Evolutionary conservation across 2,113 vertebrate species (phyloP), one percentile per base, ranked within the genome.

Genomic region (Pseudorectes ferrugineus): DNA sequence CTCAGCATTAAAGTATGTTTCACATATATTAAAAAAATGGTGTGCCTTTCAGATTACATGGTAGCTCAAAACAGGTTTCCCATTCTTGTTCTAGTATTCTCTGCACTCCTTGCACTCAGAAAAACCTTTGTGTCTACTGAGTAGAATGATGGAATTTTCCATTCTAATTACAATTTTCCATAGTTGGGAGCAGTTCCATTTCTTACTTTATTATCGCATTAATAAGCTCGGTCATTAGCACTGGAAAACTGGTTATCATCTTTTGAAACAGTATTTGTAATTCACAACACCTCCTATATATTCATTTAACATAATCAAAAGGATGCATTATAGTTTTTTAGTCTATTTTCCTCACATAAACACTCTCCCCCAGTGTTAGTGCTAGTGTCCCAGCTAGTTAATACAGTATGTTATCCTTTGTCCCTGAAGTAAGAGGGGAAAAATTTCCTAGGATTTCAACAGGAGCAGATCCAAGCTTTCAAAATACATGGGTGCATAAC

Each of bases 111-210:
- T 63, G 72, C 46, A 67, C 89, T 96, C 87, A 95, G 94, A 96
- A 94, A 96, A 95, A 89, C 93, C 88, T 95, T 96, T 96, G 79
- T 95, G 85, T 94, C 82, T 91, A 24, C 42, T 45, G 51, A 93
- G 74, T 24, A 91, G 48, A 90, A 94, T 77, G 92, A 95, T 85
- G 89, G 89, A 94, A 96, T 95, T 97, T 97, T 97, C 96, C 93
- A 92, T 83, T 95, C 85, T 92, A 91, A 93, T 93, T 96, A 95
- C 63, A 92, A 83, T 93, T 95, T 97, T 96, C 94, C 96, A 95
- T 52, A 91, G 71, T 83, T 87, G 77, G 81, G 83, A 85, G 66
- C 66, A 94, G 87, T 88, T 94, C 71, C 28, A 89, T 92, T 97
- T 88, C 82, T 94, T 88, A 89, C 85, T 95, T 96, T 95, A 95